Conservation (phyloP, 2,797 vertebrate species). For the Cetoscarus ocellatus region DNA sequence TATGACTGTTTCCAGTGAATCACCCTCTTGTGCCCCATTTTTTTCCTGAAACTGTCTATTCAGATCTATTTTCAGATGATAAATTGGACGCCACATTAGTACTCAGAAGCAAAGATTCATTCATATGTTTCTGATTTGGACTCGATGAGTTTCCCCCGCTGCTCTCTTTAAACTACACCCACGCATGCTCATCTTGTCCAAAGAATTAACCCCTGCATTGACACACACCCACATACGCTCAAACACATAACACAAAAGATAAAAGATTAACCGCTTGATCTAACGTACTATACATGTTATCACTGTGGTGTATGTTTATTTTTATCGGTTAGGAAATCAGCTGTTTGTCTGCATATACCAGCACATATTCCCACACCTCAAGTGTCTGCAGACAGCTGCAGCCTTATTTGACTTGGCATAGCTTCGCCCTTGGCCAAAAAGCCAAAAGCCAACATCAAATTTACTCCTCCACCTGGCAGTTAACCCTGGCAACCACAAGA, state of each 20-base stretch:
- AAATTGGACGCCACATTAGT: conserved; percentile 41
- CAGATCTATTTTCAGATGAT: conserved; percentile 31
- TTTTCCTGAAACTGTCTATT: conserved; percentile 35
- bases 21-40: conserved; percentile 32
- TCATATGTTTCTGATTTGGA: conserved; percentile 70
- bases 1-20: conserved; percentile 67
- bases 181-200: conserved; percentile 59
- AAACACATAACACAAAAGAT: conserved; percentile 14
- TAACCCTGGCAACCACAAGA: conserved; percentile 47
- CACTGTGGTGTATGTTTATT: conserved; percentile 13
- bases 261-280: conserved; percentile 37
- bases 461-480: conserved; percentile 62
- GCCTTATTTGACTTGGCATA: conserved; percentile 44
- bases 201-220: conserved; percentile 51
- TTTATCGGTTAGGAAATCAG: conserved; percentile 51
- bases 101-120: conserved; percentile 42
- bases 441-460: conserved; percentile 45
- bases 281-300: conserved; percentile 44
- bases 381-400: conserved; percentile 48
- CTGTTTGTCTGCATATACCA: conserved; percentile 38
- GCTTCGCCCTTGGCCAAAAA: conserved; percentile 54
- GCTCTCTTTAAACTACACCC: conserved; percentile 62
- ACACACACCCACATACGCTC: conserved; percentile 18
- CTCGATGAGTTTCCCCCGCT: conserved; percentile 53
- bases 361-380: conserved; percentile 48